Conservation (phyloP, 2,113 vertebrate species). For the Boleophthalmus pectinirostris region DNA sequence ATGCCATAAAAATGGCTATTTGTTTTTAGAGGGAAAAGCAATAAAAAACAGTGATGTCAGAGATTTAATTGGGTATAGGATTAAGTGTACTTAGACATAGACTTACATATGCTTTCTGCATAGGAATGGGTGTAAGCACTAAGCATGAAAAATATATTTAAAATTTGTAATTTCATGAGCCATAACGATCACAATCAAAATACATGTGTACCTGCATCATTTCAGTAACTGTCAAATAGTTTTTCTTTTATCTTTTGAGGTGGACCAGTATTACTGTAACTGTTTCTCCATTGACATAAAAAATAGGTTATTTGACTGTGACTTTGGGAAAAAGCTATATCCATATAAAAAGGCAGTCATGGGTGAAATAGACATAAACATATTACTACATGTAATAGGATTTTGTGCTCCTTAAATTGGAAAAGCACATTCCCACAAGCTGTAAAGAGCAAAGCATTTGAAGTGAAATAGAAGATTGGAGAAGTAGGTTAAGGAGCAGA, state of each 20-base stretch:
- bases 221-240: too few species aligned
- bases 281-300: not conserved
- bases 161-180: too few species aligned
- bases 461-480: constrained; percentile 21
- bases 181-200: too few species aligned
- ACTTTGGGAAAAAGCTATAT: not conserved
- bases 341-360: not conserved
- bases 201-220: too few species aligned
- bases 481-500: not conserved
- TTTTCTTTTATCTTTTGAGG: too few species aligned
- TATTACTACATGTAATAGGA: not conserved
- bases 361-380: not conserved
- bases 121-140: not conserved
- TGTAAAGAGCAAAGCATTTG: not conserved
- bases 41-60: not conserved
- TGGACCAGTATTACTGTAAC: not conserved
- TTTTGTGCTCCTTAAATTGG: not conserved
- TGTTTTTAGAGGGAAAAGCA: not conserved
- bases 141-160: not conserved
- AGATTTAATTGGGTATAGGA: not conserved
- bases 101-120: not conserved
- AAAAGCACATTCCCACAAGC: not conserved
- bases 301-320: not conserved
- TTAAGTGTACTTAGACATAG: constrained; percentile 1
- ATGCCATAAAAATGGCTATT: not conserved